Evolutionary conservation across 2,888 invertebrate species (phyloP), one percentile per base, ranked within the genome.

Genomic region (Nomada fabriciana): DNA sequence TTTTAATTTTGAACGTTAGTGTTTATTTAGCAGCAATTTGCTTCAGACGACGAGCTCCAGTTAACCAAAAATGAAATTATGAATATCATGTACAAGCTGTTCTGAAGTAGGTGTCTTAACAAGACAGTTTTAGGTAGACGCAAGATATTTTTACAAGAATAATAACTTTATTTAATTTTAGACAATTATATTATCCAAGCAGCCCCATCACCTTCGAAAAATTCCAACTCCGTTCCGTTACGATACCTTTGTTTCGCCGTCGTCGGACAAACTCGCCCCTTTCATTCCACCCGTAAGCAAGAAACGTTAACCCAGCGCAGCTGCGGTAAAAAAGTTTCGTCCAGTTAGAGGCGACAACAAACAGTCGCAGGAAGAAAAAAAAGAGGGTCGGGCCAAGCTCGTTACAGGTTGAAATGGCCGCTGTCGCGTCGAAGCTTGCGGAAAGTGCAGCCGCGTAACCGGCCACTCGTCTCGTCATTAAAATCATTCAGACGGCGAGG

Each of bases 391-490:
- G 9, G 23, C 2, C 47, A 36, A 52, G 57, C 36, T 69, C 63
- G 74, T 74, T 70, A 52, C 23, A 52, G 43, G 60, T 50, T 9
- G 25, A 47, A 55, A 67, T 61, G 20, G 23, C 47, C 23, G 52
- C 36, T n/a, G 72, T 53, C 42, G 42, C 60, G 80, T 68, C 79
- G 65, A 71, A 67, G 18, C 23, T 11, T 18, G 52, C 60, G 76
- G 57, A 63, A 75, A 65, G 52, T 36, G 50, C 43, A 64, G 42
- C 47, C 60, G 20, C 50, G 55, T 43, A 57, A 50, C 60, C 52
- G 29, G 18, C 61, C 57, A 52, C 73, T 73, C 69, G 72, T 76
- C 76, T 76, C 72, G 76, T 76, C 83, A 70, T 83, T 83, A 83
- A 78, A 77, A 67, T 71, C 74, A 78, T 78, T 70, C 71, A 50